A percentile compares a stretch with the other conserved stretches of the same genome.
phyloP scores from a whole-genome alignment of 2,113 vertebrate species.

The Penelope pileata region DNA sequence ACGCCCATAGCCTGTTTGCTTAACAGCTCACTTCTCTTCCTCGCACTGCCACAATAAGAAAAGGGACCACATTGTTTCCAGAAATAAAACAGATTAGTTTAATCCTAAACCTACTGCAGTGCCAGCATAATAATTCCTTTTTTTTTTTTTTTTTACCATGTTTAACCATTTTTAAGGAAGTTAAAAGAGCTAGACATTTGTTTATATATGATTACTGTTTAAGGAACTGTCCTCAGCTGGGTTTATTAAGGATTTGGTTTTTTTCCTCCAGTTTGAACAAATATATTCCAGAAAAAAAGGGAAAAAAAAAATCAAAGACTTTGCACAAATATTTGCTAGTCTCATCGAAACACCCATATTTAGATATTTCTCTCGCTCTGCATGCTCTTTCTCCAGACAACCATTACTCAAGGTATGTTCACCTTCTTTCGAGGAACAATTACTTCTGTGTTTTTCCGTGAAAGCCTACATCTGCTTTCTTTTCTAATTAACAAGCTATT shows the following conservation, averaged over 20 bases:
- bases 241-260: not conserved
- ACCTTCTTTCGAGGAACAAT: not conserved
- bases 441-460: not conserved
- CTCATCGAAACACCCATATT: accelerated
- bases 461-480: not conserved
- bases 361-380: not conserved
- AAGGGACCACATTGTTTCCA: slow-evolving; percentile 35
- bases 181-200: not conserved
- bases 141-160: not conserved
- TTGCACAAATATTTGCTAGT: not conserved
- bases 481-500: not conserved
- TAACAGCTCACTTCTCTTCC: not conserved
- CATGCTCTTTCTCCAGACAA: not conserved
- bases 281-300: not conserved
- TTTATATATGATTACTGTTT: not conserved
- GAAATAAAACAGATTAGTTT: slow-evolving; percentile 60
- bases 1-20: not conserved
- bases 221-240: not conserved
- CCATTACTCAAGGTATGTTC: not conserved
- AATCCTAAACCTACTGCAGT: slow-evolving; percentile 26
- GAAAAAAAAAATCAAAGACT: not conserved
- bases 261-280: not conserved
- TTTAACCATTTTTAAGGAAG: slow-evolving; percentile 28
- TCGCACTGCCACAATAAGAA: not conserved
- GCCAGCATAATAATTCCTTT: not conserved